A percentile compares a stretch with the other conserved stretches of the same genome.
These are phyloP conservation scores for Monopterus albus DNA, from an alignment of 2,113 vertebrate species.

Conservation along the genomic window DNA sequence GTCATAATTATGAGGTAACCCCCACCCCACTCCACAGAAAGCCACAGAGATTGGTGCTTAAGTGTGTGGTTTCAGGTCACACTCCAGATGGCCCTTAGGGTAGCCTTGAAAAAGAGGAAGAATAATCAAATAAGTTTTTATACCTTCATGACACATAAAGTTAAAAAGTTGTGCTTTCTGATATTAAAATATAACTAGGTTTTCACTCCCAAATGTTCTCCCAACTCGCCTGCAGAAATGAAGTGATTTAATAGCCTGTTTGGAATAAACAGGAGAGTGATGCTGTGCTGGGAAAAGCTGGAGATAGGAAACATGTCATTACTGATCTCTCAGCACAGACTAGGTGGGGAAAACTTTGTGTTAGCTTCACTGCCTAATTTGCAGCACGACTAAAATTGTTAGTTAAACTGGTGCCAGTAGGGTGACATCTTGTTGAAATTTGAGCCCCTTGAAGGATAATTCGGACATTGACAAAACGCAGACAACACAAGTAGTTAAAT, in stretches of 20 bases:
- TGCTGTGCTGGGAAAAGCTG: background rate
- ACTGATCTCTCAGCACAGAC: background rate
- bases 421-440: too few species aligned
- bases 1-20: constrained; percentile 65
- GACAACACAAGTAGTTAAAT: too few species aligned
- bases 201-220: background rate
- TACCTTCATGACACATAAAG: background rate
- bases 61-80: constrained; percentile 8
- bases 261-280: background rate
- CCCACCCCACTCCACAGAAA: background rate
- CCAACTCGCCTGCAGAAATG: constrained; percentile 11
- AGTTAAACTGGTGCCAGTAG: too few species aligned
- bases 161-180: constrained; percentile 13
- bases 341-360: too few species aligned
- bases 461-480: too few species aligned
- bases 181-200: constrained; percentile 14
- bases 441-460: too few species aligned
- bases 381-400: too few species aligned
- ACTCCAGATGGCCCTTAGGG: background rate
- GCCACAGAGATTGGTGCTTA: constrained; percentile 11
- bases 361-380: too few species aligned
- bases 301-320: background rate
- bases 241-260: constrained; percentile 18
- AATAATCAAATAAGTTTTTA: constrained; percentile 15
- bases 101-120: background rate